Percentiles rank a stretch among this genome's conserved stretches.
phyloP scores from a whole-genome alignment of 2,113 vertebrate genomes.

The Oryzias celebensis region DNA sequence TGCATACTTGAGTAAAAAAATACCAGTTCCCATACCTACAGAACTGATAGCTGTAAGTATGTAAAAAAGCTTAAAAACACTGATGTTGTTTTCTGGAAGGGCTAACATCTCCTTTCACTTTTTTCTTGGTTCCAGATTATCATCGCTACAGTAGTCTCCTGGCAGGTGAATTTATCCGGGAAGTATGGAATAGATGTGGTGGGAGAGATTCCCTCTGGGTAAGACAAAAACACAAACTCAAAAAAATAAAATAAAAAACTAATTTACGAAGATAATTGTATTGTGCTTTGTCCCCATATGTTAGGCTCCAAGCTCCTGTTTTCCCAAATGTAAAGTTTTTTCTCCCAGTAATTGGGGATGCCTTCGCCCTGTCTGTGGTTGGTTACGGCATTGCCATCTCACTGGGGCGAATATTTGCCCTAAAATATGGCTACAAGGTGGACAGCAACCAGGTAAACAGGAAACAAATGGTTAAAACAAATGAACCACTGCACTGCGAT shows the following conservation, averaged over 20 bases:
- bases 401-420: constrained; percentile 90
- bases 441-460: constrained; percentile 91
- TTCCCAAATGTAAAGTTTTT: constrained; percentile 75
- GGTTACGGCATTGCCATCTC: constrained; percentile 94
- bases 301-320: constrained; percentile 82
- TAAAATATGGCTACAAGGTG: constrained; percentile 93
- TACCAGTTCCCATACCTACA: constrained; percentile 89
- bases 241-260: neutral
- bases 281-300: constrained; percentile 8
- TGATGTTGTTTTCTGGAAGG: neutral
- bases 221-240: constrained; percentile 44
- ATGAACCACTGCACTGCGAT: neutral
- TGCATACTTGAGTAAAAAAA: constrained; percentile 69
- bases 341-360: constrained; percentile 81
- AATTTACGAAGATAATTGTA: neutral
- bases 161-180: constrained; percentile 69
- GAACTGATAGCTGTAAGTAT: constrained; percentile 86
- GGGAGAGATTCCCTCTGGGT: constrained; percentile 89
- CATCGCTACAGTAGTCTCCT: constrained; percentile 86
- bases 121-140: constrained; percentile 75
- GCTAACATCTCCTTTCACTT: constrained; percentile 1
- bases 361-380: constrained; percentile 90
- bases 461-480: neutral
- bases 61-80: neutral
- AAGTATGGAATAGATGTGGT: constrained; percentile 83